Percentiles rank a stretch among this genome's conserved stretches.
Evolutionary conservation across 64 coral and sea anemone species (phyloP).

Genomic region (Dendronephthya gigantea): DNA sequence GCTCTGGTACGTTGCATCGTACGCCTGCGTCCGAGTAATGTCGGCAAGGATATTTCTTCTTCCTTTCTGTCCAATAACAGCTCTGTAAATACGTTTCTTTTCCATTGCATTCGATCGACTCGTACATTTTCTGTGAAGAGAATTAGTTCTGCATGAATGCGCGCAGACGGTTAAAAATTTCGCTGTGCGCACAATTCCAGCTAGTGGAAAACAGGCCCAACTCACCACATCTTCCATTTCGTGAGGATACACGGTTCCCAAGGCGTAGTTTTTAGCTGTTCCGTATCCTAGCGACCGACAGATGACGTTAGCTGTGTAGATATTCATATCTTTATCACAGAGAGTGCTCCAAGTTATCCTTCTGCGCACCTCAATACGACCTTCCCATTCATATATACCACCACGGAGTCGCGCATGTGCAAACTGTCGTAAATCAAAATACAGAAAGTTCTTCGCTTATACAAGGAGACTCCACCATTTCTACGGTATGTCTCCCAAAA

Average conservation of each 20-base stretch:
- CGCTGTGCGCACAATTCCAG: too few relatives aligned
- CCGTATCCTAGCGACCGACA: slow-evolving; percentile 16
- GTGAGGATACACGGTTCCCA: background rate
- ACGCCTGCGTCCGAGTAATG: slow-evolving; percentile 55
- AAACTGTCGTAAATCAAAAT: background rate
- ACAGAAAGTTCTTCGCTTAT: too few relatives aligned
- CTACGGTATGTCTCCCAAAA: too few relatives aligned
- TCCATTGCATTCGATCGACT: background rate
- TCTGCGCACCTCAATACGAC: background rate
- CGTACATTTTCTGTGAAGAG: background rate
- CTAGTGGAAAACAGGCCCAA: too few relatives aligned
- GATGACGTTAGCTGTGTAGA: background rate
- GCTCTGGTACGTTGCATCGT: slow-evolving; percentile 33
- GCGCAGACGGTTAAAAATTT: too few relatives aligned
- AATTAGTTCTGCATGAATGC: background rate
- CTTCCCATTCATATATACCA: background rate
- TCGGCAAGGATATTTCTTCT: background rate
- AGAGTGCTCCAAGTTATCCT: background rate
- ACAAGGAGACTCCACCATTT: too few relatives aligned
- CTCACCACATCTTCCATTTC: background rate
- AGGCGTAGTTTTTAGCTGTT: background rate
- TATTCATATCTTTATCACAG: background rate
- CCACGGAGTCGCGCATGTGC: background rate
- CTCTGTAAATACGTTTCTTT: background rate
- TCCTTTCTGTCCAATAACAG: background rate